Evolutionary conservation across 2,888 invertebrate genomes (phyloP).

Genomic region (Acleris sparsana): DNA sequence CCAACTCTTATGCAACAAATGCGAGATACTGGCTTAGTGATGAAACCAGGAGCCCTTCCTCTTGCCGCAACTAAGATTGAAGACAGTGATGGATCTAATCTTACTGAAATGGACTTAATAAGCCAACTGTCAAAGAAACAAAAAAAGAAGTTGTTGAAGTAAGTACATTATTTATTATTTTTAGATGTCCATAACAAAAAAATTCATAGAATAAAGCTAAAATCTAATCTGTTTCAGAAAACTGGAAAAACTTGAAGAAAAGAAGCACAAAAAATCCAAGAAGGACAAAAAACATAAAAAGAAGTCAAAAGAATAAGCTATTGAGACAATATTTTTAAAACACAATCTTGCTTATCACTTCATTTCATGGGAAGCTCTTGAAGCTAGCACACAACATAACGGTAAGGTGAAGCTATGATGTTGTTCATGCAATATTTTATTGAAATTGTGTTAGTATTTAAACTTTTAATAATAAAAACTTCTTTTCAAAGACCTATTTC

Average conservation of each 20-base stretch:
- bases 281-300: constrained; percentile 62
- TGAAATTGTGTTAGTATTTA: too few relatives aligned
- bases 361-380: neutral
- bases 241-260: constrained; percentile 87
- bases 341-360: too few relatives aligned
- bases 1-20: constrained; percentile 93
- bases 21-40: constrained; percentile 94
- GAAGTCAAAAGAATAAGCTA: constrained; percentile 56
- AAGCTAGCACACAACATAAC: neutral
- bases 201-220: constrained; percentile 17
- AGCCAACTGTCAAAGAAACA: constrained; percentile 93
- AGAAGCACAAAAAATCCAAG: constrained; percentile 63
- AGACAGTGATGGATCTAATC: constrained; percentile 82
- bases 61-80: constrained; percentile 82
- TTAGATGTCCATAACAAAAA: neutral
- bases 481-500: too few relatives aligned
- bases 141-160: constrained; percentile 95
- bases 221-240: constrained; percentile 75
- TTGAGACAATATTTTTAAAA: neutral
- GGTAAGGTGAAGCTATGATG: too few relatives aligned
- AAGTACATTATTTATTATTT: constrained; percentile 49
- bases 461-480: too few relatives aligned
- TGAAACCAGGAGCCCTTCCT: constrained; percentile 90
- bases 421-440: too few relatives aligned
- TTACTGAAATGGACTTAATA: constrained; percentile 90